Evolutionary conservation across 2,888 invertebrate genomes (phyloP), one percentile per base, ranked within the genome.

Genomic region (Aphodius sticticus): DNA sequence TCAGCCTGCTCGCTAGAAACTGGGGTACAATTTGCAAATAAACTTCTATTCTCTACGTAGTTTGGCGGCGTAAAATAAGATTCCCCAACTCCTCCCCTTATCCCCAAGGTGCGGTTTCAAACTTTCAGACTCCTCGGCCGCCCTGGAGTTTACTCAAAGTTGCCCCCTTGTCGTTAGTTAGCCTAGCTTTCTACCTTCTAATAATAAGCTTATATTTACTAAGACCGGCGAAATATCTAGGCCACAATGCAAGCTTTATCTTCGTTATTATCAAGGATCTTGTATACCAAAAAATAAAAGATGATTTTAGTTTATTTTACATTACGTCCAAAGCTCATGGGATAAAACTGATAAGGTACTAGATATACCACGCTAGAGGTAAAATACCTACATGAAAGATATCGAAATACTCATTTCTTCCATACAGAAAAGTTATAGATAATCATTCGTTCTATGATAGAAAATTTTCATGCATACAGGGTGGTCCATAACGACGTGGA

Each of bases 131-230:
- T 53, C 53, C 12, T 12, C 53, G 53, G 53, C 53, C 53, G 7
- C 53, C 53, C 12, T 53, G 53, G 12, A 53, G 53, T 53, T 53
- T 53, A 53, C 53, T 53, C 53, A 53, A 53, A 53, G 53, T 53
- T 53, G 53, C 7, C 9, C 3, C 6, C 53, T 5, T 53, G 53
- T 53, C 53, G 53, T 53, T 53, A 53, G 53, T 53, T 53, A 53
- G 53, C 53, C 53, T 53, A 53, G 53, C 53, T 53, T 53, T 53
- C 53, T 12, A 53, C 53, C 53, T 53, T 53, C 53, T 53, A 53
- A 53, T 53, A 53, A 53, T 53, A 53, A 53, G 53, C 53, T 53
- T 53, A 53, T 53, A 53, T 53, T 53, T 53, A 53, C 53, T 53
- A 53, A 53, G 53, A 53, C 9, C 53, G 7, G 12, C 1, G 53